Percentiles rank a stretch among this genome's conserved stretches.
phyloP scores from a whole-genome alignment of 1,140 invertebrate species.

The Ostrea edulis region DNA sequence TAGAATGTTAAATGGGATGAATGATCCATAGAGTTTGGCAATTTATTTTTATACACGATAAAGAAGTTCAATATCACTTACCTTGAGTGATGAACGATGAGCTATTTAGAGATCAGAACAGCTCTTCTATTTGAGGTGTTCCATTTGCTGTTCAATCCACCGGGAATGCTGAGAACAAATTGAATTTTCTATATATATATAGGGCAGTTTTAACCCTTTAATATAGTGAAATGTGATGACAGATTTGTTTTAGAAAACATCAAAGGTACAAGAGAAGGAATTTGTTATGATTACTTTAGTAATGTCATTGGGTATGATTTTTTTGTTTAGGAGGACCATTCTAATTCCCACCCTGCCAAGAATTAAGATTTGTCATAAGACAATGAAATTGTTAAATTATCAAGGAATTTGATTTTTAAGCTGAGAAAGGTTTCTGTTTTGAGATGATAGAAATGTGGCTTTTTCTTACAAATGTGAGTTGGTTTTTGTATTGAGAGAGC shows the following conservation, averaged over 20 bases:
- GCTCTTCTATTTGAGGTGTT: neutral
- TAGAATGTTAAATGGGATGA: conserved; percentile 37
- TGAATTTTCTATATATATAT: too few relatives aligned
- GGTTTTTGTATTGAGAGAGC: conserved; percentile 1
- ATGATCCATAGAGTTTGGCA: conserved; percentile 21
- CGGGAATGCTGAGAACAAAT: neutral
- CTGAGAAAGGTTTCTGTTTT: neutral
- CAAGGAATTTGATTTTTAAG: too few relatives aligned
- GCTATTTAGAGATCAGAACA: conserved; percentile 15
- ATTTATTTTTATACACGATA: conserved; percentile 35
- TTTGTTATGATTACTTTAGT: too few relatives aligned
- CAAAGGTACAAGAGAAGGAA: too few relatives aligned
- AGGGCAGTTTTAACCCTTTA: too few relatives aligned
- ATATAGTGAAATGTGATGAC: too few relatives aligned
- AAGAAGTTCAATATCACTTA: conserved; percentile 34
- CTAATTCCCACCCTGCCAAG: too few relatives aligned
- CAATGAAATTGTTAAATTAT: too few relatives aligned
- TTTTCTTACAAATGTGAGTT: neutral
- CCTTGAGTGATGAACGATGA: conserved; percentile 8
- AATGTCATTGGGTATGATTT: too few relatives aligned
- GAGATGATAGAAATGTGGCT: neutral
- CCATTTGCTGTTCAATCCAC: conserved; percentile 28
- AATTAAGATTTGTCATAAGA: too few relatives aligned
- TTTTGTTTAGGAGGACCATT: too few relatives aligned
- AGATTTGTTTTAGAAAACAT: too few relatives aligned